Evolutionary conservation across 2,113 vertebrate genomes (phyloP).

Genomic region (Trichomycterus rosablanca): DNA sequence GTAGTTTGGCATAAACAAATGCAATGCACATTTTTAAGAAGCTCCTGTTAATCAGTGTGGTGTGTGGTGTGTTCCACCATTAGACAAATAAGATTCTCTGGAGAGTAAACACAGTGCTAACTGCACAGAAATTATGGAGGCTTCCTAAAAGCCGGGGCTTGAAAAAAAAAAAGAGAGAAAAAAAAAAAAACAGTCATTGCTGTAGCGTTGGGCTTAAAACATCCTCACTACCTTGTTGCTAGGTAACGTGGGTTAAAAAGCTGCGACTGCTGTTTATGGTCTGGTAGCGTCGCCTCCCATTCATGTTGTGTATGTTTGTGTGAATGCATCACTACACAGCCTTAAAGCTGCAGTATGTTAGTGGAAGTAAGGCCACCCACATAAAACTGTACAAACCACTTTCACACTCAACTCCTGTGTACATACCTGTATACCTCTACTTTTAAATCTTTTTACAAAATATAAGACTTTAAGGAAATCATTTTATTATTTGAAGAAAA

Average conservation of each 20-base stretch:
- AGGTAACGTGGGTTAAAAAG: slow-evolving; percentile 70
- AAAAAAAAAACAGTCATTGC: slow-evolving; percentile 60
- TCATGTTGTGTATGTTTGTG: slow-evolving; percentile 59
- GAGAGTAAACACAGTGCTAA: slow-evolving; percentile 24
- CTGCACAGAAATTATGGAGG: slow-evolving; percentile 4
- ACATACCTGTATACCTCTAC: too few species aligned
- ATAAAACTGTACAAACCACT: too few species aligned
- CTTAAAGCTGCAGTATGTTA: not conserved
- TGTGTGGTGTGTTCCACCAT: slow-evolving; percentile 19
- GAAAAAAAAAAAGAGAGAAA: slow-evolving; percentile 58
- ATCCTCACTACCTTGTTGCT: slow-evolving; percentile 68
- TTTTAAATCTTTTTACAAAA: too few species aligned
- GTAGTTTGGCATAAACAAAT: not conserved
- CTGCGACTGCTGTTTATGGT: slow-evolving; percentile 65
- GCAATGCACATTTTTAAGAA: not conserved
- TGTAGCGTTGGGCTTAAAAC: slow-evolving; percentile 61
- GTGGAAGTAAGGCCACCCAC: too few species aligned
- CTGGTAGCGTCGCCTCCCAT: slow-evolving; percentile 52
- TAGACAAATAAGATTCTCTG: slow-evolving; percentile 10
- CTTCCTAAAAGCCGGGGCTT: slow-evolving; percentile 25
- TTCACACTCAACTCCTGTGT: too few species aligned
- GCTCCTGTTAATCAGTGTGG: slow-evolving; percentile 11
- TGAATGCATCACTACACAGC: not conserved
- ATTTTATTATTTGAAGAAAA: too few species aligned
- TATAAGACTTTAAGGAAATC: too few species aligned